These are phyloP conservation scores for Cygnus olor DNA, from an alignment of 2,797 vertebrate genomes.

Conservation along the genomic window DNA sequence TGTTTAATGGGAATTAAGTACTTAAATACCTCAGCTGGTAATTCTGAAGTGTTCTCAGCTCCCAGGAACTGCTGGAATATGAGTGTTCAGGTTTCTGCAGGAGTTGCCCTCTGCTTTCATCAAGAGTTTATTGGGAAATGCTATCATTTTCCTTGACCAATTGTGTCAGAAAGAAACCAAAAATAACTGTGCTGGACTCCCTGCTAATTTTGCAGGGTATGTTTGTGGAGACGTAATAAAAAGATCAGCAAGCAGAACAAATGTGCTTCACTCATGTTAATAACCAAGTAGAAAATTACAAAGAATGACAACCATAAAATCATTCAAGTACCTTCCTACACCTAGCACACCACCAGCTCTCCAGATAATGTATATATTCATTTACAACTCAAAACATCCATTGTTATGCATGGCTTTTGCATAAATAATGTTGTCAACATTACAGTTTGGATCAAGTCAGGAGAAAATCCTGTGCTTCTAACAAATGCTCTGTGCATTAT, in stretches of 20 bases:
- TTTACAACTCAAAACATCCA: neutral
- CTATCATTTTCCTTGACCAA: neutral
- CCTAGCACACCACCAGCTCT: neutral
- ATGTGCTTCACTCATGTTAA: neutral
- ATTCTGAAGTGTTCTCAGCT: rapidly evolving
- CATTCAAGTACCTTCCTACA: neutral
- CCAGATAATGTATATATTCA: neutral
- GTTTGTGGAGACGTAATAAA: neutral
- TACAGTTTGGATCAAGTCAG: neutral
- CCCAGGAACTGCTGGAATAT: neutral
- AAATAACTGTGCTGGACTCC: slow-evolving; percentile 3
- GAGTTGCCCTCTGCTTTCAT: neutral
- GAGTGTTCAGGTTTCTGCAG: rapidly evolving
- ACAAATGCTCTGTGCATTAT: rapidly evolving
- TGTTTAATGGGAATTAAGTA: neutral
- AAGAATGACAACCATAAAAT: neutral
- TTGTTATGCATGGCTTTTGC: neutral
- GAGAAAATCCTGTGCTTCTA: too few relatives aligned
- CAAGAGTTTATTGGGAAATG: neutral
- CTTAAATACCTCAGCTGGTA: neutral
- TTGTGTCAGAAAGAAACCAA: slow-evolving; percentile 40
- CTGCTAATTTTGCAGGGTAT: slow-evolving; percentile 27
- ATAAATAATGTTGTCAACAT: neutral
- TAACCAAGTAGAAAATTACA: neutral
- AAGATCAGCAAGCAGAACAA: neutral